These are phyloP conservation scores for Gandaritis pyraliata DNA, from an alignment of 2,888 invertebrate genomes.

Conservation along the genomic window DNA sequence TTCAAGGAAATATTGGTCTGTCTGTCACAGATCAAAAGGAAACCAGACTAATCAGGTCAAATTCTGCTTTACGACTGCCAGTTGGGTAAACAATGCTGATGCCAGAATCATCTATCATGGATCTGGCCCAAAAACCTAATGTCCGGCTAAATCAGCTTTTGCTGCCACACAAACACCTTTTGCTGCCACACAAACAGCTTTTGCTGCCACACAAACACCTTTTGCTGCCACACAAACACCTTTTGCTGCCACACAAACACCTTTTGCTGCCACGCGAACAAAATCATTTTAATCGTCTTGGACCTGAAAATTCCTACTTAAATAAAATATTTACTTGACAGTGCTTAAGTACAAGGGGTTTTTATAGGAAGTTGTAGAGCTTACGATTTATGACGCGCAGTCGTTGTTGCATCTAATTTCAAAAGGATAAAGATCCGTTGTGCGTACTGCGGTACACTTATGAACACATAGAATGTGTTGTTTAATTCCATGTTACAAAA, in stretches of 20 bases:
- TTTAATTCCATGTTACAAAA: slow-evolving; percentile 8
- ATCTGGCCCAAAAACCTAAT: slow-evolving; percentile 17
- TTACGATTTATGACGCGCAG: too few species aligned
- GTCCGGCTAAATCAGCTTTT: neutral
- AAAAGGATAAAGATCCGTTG: too few species aligned
- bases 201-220: neutral
- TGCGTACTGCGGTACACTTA: too few species aligned
- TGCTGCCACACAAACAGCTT: too few species aligned
- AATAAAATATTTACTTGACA: too few species aligned
- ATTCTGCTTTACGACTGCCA: slow-evolving; percentile 26
- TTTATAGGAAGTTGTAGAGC: too few species aligned
- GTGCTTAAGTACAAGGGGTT: too few species aligned
- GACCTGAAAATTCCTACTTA: too few species aligned
- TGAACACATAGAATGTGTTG: neutral
- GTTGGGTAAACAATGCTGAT: slow-evolving; percentile 34
- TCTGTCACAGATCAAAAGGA: slow-evolving; percentile 29
- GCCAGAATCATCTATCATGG: slow-evolving; percentile 21
- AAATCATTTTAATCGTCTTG: too few species aligned
- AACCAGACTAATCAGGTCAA: slow-evolving; percentile 25
- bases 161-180: neutral
- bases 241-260: neutral
- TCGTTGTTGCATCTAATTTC: too few species aligned
- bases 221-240: too few species aligned
- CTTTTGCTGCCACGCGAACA: neutral
- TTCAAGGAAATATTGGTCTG: slow-evolving; percentile 10